Evolutionary conservation across 2,113 vertebrate species (phyloP).

Genomic region (Ictalurus punctatus): DNA sequence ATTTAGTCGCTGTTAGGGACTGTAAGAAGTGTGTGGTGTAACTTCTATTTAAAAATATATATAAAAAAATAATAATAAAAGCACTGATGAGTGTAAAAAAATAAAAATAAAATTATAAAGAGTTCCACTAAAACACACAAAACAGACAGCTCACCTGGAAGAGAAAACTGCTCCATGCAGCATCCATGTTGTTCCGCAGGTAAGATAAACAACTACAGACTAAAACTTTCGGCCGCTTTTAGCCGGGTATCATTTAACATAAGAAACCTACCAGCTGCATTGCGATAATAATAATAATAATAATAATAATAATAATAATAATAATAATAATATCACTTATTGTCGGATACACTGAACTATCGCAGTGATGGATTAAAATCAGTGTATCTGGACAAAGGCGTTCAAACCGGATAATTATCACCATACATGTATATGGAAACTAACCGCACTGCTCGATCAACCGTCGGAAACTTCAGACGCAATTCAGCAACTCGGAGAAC

Average conservation of each 20-base stretch:
- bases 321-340: background rate
- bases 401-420: background rate
- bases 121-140: background rate
- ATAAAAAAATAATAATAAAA: background rate
- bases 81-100: background rate
- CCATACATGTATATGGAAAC: background rate
- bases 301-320: background rate
- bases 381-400: background rate
- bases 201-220: background rate
- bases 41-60: background rate
- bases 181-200: conserved; percentile 68
- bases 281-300: background rate
- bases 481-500: conserved; percentile 43
- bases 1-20: background rate
- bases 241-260: background rate
- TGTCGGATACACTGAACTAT: background rate
- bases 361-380: background rate
- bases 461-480: background rate
- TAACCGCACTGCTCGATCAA: background rate
- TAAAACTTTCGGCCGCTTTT: background rate
- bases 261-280: background rate
- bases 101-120: no score
- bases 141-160: conserved; percentile 71
- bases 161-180: conserved; percentile 79
- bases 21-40: background rate